phyloP scores from a whole-genome alignment of 2,113 vertebrate species.

The Pseudorasbora parva region DNA sequence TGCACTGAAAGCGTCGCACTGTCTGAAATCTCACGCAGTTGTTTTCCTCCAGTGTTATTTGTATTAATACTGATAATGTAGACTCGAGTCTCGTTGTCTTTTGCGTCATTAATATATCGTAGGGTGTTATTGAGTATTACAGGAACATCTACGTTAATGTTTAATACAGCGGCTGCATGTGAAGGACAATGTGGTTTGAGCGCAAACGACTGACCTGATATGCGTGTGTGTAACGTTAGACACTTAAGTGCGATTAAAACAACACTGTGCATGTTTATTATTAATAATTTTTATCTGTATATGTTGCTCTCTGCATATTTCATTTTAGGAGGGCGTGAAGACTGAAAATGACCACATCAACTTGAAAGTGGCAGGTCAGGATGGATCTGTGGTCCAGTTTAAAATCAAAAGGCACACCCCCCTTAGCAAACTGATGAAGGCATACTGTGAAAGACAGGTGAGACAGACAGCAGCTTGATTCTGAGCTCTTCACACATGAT shows the following conservation, averaged over 20 bases:
- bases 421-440: conserved; percentile 94
- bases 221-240: background rate
- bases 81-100: background rate
- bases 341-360: conserved; percentile 93
- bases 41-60: background rate
- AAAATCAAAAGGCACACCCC: conserved; percentile 94
- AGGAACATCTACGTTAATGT: background rate
- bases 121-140: background rate
- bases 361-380: conserved; percentile 91
- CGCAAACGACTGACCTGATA: background rate
- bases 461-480: background rate
- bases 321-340: conserved; percentile 86
- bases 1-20: background rate
- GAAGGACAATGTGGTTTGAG: background rate
- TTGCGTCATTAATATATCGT: background rate
- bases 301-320: background rate
- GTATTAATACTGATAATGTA: background rate
- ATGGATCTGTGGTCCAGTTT: conserved; percentile 92
- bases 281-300: background rate
- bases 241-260: background rate
- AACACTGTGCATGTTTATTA: background rate
- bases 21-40: background rate
- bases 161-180: background rate
- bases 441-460: conserved; percentile 94
- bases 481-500: background rate